Percentiles rank a stretch among this genome's conserved stretches.
Conservation (phyloP, 30 jellyfish, hydroid and myxozoan genomes). For the Aurelia sp. region DNA sequence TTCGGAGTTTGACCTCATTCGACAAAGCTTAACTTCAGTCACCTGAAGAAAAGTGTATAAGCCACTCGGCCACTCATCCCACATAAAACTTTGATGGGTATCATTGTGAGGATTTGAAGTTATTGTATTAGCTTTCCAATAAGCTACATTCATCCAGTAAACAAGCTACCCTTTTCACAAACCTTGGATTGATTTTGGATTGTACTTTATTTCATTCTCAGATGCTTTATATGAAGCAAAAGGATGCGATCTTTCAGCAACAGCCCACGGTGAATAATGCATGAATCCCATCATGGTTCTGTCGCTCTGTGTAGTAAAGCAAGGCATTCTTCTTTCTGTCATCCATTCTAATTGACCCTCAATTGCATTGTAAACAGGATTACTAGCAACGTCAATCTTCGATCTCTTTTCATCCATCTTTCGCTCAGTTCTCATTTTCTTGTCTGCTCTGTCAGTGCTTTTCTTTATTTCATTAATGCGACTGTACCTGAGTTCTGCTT, state of each 20-base stretch:
- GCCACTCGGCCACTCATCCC: too few species aligned
- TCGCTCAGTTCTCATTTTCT: slow-evolving; percentile 6
- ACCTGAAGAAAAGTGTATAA: too few species aligned
- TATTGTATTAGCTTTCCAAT: too few species aligned
- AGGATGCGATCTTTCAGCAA: slow-evolving; percentile 7
- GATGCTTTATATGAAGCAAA: neutral
- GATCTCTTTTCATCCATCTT: neutral
- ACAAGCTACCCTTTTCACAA: too few species aligned
- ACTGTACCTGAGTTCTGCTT: slow-evolving; percentile 11
- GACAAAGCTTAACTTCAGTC: too few species aligned
- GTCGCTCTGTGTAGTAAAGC: slow-evolving; percentile 4
- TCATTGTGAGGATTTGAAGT: too few species aligned
- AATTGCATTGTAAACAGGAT: neutral
- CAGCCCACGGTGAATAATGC: slow-evolving; percentile 40
- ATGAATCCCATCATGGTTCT: slow-evolving; percentile 13
- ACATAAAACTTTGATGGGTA: too few species aligned
- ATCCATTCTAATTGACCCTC: neutral
- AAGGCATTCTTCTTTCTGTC: slow-evolving; percentile 7
- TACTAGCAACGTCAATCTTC: neutral
- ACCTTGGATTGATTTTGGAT: neutral
- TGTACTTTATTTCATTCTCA: neutral
- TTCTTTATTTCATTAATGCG: neutral
- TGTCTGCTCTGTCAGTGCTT: neutral
- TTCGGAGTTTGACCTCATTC: too few species aligned
- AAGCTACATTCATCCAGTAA: too few species aligned